Percentiles rank a stretch among this genome's conserved stretches.
Conservation (phyloP, 2,888 invertebrate species). For the Drosophila cyrtoloma region DNA sequence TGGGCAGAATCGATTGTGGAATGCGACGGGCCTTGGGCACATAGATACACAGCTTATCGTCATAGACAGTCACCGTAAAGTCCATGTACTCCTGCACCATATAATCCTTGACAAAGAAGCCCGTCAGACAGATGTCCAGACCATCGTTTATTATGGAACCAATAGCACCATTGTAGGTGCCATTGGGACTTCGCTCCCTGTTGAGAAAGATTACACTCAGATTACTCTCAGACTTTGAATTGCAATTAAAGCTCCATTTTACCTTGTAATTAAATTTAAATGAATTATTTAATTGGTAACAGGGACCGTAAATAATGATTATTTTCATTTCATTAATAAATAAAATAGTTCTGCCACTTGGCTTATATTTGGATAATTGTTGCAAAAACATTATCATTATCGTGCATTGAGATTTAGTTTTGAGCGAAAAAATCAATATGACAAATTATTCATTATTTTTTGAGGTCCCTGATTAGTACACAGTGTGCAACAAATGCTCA, state of each 20-base stretch:
- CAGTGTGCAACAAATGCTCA: conserved; percentile 48
- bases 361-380: not conserved
- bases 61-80: conserved; percentile 84
- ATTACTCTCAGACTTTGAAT: not conserved
- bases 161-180: conserved; percentile 84
- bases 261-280: not conserved
- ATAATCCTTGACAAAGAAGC: conserved; percentile 85
- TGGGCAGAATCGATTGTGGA: conserved; percentile 84
- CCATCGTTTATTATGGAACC: conserved; percentile 82
- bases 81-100: conserved; percentile 82
- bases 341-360: not conserved
- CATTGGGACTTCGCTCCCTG: conserved; percentile 77
- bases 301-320: not conserved
- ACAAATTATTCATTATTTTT: not conserved
- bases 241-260: not conserved
- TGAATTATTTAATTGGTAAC: not conserved
- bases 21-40: conserved; percentile 84
- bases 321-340: not conserved
- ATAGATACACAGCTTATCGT: conserved; percentile 85
- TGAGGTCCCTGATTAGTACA: not conserved
- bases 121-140: conserved; percentile 84
- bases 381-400: not conserved
- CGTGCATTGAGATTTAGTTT: too few species aligned
- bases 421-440: too few species aligned
- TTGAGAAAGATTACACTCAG: conserved; percentile 26